Evolutionary conservation across 2,888 invertebrate genomes (phyloP).

Genomic region (Epinotia bilunana): DNA sequence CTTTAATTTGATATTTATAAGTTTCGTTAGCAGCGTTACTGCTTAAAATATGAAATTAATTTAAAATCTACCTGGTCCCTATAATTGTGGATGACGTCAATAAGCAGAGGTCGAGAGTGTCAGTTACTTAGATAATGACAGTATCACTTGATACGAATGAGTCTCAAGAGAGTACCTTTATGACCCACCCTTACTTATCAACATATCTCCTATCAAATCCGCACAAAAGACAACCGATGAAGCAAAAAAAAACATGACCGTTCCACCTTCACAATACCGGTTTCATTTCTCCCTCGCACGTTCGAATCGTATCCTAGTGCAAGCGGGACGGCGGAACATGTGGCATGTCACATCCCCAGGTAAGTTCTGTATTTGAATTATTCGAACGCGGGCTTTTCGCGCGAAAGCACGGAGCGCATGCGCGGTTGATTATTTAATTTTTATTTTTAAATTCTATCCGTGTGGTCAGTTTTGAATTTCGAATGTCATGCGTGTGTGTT

Average conservation of each 20-base stretch:
- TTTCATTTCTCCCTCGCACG: constrained; percentile 54
- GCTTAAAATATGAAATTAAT: too few species aligned
- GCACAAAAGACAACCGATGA: constrained; percentile 66
- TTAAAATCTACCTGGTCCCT: too few species aligned
- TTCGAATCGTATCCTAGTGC: constrained; percentile 17
- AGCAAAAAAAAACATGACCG: constrained; percentile 67
- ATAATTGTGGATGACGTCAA: too few species aligned
- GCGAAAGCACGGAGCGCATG: constrained; percentile 74
- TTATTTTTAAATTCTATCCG: constrained; percentile 13
- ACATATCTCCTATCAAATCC: constrained; percentile 32
- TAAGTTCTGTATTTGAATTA: constrained; percentile 70
- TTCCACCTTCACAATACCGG: constrained; percentile 72
- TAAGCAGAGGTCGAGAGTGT: not conserved
- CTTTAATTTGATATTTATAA: too few species aligned
- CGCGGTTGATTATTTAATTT: constrained; percentile 52
- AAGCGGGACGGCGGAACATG: constrained; percentile 62
- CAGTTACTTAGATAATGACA: not conserved
- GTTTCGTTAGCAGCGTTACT: too few species aligned
- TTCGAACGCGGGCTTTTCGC: constrained; percentile 80
- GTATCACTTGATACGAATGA: not conserved
- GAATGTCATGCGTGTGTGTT: constrained; percentile 42
- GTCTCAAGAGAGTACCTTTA: constrained; percentile 1
- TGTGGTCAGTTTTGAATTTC: constrained; percentile 46
- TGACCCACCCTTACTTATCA: constrained; percentile 22
- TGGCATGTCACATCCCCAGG: constrained; percentile 76